Conservation (phyloP, 2,797 vertebrate genomes). For the Adrianichthys oophorus region DNA sequence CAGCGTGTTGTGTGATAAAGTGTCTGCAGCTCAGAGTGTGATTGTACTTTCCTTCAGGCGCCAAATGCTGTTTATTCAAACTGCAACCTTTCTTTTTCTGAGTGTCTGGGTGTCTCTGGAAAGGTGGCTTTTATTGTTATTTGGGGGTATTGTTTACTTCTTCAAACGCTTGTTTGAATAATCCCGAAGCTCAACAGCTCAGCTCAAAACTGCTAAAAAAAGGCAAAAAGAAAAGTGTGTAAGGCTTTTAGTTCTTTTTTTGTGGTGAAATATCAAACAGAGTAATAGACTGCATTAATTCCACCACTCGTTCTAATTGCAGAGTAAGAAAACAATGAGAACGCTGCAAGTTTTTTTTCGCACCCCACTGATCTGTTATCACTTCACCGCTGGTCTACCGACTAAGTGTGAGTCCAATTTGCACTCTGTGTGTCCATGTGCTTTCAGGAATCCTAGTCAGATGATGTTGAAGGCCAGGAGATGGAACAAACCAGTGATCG, state of each 20-base stretch:
- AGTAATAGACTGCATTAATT: slow-evolving; percentile 36
- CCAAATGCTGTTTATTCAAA: slow-evolving; percentile 67
- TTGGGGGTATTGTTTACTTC: slow-evolving; percentile 59
- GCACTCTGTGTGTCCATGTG: slow-evolving; percentile 47
- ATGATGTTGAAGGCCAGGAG: slow-evolving; percentile 39
- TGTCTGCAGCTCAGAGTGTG: slow-evolving; percentile 58
- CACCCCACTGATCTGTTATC: slow-evolving; percentile 63
- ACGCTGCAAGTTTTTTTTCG: slow-evolving; percentile 25
- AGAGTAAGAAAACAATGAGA: slow-evolving; percentile 50
- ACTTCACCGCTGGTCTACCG: slow-evolving; percentile 40
- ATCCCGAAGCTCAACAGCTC: slow-evolving; percentile 61
- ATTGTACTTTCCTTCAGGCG: slow-evolving; percentile 61
- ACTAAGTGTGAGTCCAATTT: slow-evolving; percentile 58
- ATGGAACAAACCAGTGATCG: too few species aligned
- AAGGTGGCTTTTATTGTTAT: slow-evolving; percentile 22
- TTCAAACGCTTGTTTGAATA: slow-evolving; percentile 59
- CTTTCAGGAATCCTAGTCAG: slow-evolving; percentile 54
- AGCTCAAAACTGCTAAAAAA: slow-evolving; percentile 32
- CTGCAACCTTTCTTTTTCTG: slow-evolving; percentile 42
- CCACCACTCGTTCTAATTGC: slow-evolving; percentile 50
- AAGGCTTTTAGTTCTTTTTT: slow-evolving; percentile 15
- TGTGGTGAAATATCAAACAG: slow-evolving; percentile 49
- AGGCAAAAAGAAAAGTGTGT: slow-evolving; percentile 23
- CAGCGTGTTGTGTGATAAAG: slow-evolving; percentile 66
- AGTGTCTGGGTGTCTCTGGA: slow-evolving; percentile 42